phyloP scores from a whole-genome alignment of 1,140 invertebrate genomes.

The Drosophila repletoides region DNA sequence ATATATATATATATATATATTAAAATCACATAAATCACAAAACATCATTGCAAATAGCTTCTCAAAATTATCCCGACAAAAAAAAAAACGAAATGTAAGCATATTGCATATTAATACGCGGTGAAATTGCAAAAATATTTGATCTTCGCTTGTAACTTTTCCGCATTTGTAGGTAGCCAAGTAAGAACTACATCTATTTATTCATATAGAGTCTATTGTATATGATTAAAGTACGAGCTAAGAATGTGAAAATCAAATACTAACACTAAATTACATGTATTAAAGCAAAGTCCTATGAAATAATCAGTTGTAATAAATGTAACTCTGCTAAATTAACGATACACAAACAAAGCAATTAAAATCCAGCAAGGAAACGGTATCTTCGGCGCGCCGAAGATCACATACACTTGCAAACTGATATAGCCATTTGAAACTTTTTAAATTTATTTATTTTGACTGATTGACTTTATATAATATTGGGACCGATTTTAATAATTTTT shows the following conservation, averaged over 20 bases:
- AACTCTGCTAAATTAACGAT: conserved; percentile 37
- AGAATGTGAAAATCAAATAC: conserved; percentile 9
- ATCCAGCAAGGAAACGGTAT: too few relatives aligned
- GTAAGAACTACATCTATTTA: conserved; percentile 57
- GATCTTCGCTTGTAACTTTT: conserved; percentile 12
- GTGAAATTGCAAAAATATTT: conserved; percentile 3
- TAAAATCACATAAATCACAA: neutral
- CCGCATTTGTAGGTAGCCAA: conserved; percentile 55
- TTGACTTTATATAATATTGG: too few relatives aligned
- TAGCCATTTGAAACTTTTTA: too few relatives aligned
- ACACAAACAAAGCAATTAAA: too few relatives aligned
- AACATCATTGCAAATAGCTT: conserved; percentile 27
- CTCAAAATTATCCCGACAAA: conserved; percentile 12
- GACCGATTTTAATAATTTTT: too few relatives aligned
- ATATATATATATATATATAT: neutral
- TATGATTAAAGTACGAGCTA: conserved; percentile 48
- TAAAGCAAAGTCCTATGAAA: conserved; percentile 62
- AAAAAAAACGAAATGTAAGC: neutral
- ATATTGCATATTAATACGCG: conserved; percentile 10
- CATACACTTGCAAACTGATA: neutral
- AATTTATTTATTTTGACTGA: too few relatives aligned
- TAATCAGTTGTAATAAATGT: conserved; percentile 47
- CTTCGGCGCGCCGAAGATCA: too few relatives aligned
- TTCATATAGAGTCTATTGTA: conserved; percentile 48
- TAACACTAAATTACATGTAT: conserved; percentile 42